These are phyloP conservation scores for Pedetes capensis DNA, from an alignment of 2,113 vertebrate species.

Conservation along the genomic window DNA sequence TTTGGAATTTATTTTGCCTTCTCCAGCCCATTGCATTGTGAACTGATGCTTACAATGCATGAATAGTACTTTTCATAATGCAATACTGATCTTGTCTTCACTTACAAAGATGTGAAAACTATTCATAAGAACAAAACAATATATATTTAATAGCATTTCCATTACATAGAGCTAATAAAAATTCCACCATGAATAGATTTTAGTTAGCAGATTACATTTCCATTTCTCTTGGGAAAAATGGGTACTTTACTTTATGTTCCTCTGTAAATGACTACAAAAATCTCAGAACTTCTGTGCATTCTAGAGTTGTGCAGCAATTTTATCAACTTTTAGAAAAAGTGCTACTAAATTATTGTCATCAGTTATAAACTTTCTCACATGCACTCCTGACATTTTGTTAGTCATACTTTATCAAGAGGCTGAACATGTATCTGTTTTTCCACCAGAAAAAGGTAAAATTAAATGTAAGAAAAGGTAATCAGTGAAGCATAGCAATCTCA, in stretches of 20 bases:
- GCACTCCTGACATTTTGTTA: conserved; percentile 39
- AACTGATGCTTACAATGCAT: neutral
- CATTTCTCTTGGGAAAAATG: conserved; percentile 72
- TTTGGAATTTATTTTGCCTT: conserved; percentile 62
- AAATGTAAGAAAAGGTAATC: conserved; percentile 73
- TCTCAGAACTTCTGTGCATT: conserved; percentile 34
- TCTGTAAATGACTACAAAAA: conserved; percentile 62
- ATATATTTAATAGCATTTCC: conserved; percentile 63
- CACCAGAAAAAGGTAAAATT: conserved; percentile 58
- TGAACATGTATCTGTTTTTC: conserved; percentile 61
- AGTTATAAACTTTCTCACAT: conserved; percentile 59
- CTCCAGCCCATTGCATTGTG: neutral
- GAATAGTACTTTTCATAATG: conserved; percentile 39
- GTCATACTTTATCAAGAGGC: conserved; percentile 16
- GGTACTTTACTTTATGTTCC: conserved; percentile 57
- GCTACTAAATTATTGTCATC: conserved; percentile 44
- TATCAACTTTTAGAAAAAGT: conserved; percentile 51
- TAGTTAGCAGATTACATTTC: conserved; percentile 68
- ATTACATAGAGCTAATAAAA: conserved; percentile 75
- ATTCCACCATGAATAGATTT: conserved; percentile 58
- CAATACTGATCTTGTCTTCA: neutral
- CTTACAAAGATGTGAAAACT: conserved; percentile 59
- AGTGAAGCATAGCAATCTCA: conserved; percentile 56
- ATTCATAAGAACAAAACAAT: conserved; percentile 62
- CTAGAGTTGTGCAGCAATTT: neutral